Evolutionary conservation across 2,888 invertebrate species (phyloP), one percentile per base, ranked within the genome.

Genomic region (Stratiomys singularior): DNA sequence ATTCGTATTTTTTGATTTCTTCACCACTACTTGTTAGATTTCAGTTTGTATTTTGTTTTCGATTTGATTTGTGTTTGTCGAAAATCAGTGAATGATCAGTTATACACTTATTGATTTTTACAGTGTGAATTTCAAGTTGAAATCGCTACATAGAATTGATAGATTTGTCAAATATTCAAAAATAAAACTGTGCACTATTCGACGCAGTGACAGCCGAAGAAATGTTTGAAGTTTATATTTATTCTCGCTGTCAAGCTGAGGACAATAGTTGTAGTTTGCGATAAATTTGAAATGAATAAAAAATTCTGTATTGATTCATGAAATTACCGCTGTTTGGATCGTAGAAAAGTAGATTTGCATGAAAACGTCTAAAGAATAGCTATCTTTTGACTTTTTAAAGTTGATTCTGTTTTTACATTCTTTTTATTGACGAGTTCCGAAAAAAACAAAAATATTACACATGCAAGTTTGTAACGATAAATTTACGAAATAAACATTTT

Each of bases 11-110:
- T 66, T 37, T 37, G 37, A 66, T 66, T 66, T 66, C 66, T n/a
- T 66, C 37, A 37, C 66, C 13, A 37, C 18, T n/a, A 52, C 15
- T 52, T 5, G 4, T 52, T 52, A 9, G 9, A 5, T 9, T 37
- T 52, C 15, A 18, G 4, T 52, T 52, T 13, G 18, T 52, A 3
- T 3, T 52, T n/a, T 52, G 52, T 13, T 52, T 52, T 37, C 37
- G 37, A 58, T 58, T 23, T 23, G 18, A 18, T 58, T 11, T 60
- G 60, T 25, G 60, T 23, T 5, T 25, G 15, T 63, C 27, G 63
- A 63, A 63, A 63, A 30, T 66, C 37, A 37, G 37, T 27, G 66
- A 66, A 66, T 66, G 66, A 66, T 13, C 66, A 37, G 66, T 37
- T 66, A 13, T 37, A 28, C 23, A 66, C 21, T 18, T 27, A 63